phyloP scores from a whole-genome alignment of 2,113 vertebrate genomes.

The Colossoma macropomum region DNA sequence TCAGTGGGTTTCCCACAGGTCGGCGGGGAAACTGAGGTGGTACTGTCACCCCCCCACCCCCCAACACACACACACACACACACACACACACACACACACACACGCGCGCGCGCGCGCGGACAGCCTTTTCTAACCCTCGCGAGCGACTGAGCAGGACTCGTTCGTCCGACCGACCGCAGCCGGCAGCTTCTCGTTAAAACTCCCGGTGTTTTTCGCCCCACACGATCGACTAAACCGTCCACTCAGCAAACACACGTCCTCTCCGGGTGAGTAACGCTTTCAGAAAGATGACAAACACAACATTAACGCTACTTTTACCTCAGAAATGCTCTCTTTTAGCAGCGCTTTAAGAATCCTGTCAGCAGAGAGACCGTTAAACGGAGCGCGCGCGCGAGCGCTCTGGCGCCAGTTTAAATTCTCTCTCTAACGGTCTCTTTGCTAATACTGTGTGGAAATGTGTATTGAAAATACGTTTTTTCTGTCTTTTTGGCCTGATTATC shows the following conservation, averaged over 20 bases:
- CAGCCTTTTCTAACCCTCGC: background rate
- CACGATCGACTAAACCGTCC: background rate
- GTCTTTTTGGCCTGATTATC: too few species aligned
- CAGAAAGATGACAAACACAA: background rate
- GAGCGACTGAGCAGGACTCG: background rate
- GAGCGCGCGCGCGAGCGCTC: too few species aligned
- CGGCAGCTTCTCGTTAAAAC: background rate
- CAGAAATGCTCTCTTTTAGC: background rate
- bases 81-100: constrained; percentile 2
- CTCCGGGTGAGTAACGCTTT: background rate
- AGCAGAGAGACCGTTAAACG: too few species aligned
- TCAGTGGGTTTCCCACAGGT: background rate
- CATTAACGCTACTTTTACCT: background rate
- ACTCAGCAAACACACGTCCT: background rate
- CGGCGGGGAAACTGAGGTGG: constrained; percentile 14
- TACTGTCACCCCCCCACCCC: background rate
- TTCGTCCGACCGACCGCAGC: background rate
- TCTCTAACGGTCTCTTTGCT: background rate
- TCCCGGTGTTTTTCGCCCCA: background rate
- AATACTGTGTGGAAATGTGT: too few species aligned
- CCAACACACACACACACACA: background rate
- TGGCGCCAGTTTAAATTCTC: background rate
- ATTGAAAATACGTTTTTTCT: too few species aligned
- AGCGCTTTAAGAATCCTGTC: too few species aligned
- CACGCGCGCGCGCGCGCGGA: too few species aligned